phyloP scores from a whole-genome alignment of 2,888 invertebrate genomes.

The Aphidius colemani region DNA sequence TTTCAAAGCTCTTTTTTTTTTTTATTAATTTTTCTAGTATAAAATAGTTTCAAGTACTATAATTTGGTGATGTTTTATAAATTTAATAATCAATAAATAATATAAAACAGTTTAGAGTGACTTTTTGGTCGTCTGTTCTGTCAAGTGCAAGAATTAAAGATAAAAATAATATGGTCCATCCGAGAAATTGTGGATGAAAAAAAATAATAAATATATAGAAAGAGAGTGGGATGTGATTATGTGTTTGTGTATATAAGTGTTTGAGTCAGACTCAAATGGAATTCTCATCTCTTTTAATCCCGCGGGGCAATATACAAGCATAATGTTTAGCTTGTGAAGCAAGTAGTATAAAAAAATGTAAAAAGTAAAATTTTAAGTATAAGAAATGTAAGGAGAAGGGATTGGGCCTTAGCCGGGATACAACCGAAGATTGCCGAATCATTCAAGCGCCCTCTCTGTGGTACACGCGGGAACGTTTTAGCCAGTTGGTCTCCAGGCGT shows the following conservation, averaged over 20 bases:
- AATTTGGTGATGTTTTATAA: too few relatives aligned
- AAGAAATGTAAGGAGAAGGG: constrained; percentile 16
- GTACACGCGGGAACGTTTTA: constrained; percentile 46
- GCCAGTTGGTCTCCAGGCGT: constrained; percentile 52
- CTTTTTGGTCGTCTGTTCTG: constrained; percentile 7
- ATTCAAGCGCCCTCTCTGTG: constrained; percentile 51
- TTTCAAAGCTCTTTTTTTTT: background rate
- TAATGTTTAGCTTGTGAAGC: too few relatives aligned
- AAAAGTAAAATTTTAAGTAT: constrained; percentile 13
- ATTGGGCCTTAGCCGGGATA: constrained; percentile 33
- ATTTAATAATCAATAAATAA: constrained; percentile 4
- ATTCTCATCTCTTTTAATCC: constrained; percentile 24
- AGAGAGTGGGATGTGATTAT: constrained; percentile 15
- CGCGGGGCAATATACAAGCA: background rate
- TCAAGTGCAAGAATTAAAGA: constrained; percentile 34
- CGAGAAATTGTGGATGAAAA: constrained; percentile 8
- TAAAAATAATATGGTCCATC: constrained; percentile 3
- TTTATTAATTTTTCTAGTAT: too few relatives aligned
- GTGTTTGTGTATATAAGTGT: constrained; percentile 24
- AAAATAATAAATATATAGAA: constrained; percentile 18
- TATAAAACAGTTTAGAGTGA: constrained; percentile 11
- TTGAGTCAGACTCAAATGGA: constrained; percentile 27
- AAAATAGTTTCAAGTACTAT: too few relatives aligned
- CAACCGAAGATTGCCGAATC: constrained; percentile 34
- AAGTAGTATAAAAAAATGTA: constrained; percentile 1